Evolutionary conservation across 1,140 invertebrate genomes (phyloP), one percentile per base, ranked within the genome.

Genomic region (Drosophila prosaltans): DNA sequence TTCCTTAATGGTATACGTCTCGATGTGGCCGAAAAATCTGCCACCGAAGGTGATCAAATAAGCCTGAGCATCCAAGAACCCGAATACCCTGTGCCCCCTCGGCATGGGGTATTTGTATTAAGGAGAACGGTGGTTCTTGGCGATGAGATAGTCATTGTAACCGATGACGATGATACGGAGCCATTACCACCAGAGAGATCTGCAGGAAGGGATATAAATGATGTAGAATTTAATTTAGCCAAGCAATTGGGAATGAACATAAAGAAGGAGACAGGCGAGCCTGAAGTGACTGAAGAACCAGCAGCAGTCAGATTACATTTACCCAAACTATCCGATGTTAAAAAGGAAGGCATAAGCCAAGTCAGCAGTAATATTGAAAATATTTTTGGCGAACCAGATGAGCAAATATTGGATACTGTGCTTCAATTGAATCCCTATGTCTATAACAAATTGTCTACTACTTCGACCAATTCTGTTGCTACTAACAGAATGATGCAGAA

Each of bases 331-430:
- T 55, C 85, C 0, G 70, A 79, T 0, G 28, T 86, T 0, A 91
- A 91, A 40, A 36, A 74, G 11, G 90, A 91, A 43, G 1, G 64
- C 1, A 9, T 91, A 16, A 69, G 43, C 6, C 36, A 78, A 4
- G 72, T 74, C 4, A 60, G 69, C 2, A 69, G 72, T 3, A 71
- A 84, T 6, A 84, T 91, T 16, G 36, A 58, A 9, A 67, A 72
- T 43, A 89, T 91, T 28, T 91, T 91, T 36, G 90, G 90, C 0
- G 72, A 79, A n/a, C n/a, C 89, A 1, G 58, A 91, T 66, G 70
- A 83, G 9, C 58, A 67, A 2, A 61, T 90, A 8, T 57, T 88
- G 1, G 68, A 69, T 30, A 51, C 69, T 3, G 67, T 83, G 0
- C 28, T 77, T 1, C 39, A 68, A 7, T 32, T 88, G 0, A 83